Evolutionary conservation across 1,140 invertebrate species (phyloP), one percentile per base, ranked within the genome.

Genomic region (Hermetia illucens): DNA sequence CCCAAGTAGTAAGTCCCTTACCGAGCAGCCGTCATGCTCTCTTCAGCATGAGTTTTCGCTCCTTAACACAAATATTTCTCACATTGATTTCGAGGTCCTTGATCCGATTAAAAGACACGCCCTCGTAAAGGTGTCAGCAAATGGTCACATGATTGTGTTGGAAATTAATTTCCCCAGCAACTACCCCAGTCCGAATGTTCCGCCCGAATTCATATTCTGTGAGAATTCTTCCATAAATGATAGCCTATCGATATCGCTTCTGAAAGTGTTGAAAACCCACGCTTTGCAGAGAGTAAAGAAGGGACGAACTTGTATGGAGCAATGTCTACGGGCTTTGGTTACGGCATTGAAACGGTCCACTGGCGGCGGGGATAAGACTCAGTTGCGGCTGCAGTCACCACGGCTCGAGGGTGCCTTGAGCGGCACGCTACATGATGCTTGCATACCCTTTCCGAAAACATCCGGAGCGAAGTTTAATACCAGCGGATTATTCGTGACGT

Each of bases 381-480:
- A 60, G 22, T 24, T 62, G 6, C 43, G 54, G 9, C 35, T 61
- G 16, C 58, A 62, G 41, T 58, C 58, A 12, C 62, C 56, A 0
- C 30, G 55, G 15, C 21, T 62, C 18, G 52, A 57, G 25, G 58
- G 58, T 2, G 57, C 55, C 0, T 22, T 65, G n/a, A 69, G 67
- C 44, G 55, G 59, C 19, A 63, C 65, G 8, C 59, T 67, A 34
- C 75, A 80, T 40, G 82, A 85, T 53, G 72, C 79, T n/a, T 86
- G 80, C 48, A 85, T 96, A 44, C 91, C 91, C 1, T 96, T 93
- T 65, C 91, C 91, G 1, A 68, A 88, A 38, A 95, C 90, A 1
- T 93, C 86, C 10, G 90, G 90, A 4, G 90, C 87, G 1, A 81
- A 82, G 53, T 97, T 95, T 69, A 92, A 85, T 63, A 80, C 80